Percentiles rank a stretch among this genome's conserved stretches.
These are phyloP conservation scores for Antechinus stuartii DNA, from an alignment of 2,113 vertebrate genomes.

Conservation along the genomic window DNA sequence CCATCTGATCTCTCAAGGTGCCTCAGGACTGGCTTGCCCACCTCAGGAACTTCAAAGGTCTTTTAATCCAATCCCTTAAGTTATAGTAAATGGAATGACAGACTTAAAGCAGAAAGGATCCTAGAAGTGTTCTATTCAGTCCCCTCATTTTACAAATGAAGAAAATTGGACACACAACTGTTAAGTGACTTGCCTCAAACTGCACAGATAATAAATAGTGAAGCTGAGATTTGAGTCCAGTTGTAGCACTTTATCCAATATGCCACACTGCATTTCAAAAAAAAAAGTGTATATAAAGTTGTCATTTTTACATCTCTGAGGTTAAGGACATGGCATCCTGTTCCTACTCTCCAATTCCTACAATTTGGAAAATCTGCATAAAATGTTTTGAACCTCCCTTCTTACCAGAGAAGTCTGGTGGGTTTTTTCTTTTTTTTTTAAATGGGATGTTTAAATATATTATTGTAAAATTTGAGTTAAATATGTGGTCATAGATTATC, in stretches of 20 bases:
- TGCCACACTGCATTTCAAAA: neutral
- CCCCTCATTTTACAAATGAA: neutral
- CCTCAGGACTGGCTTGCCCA: neutral
- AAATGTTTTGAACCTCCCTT: too few species aligned
- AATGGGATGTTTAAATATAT: too few species aligned
- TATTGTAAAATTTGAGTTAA: too few species aligned
- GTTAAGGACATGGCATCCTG: too few species aligned
- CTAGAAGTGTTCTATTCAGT: neutral
- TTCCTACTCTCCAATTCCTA: too few species aligned
- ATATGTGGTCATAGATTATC: too few species aligned
- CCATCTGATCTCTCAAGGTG: neutral
- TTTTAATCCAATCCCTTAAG: neutral
- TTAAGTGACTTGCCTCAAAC: neutral
- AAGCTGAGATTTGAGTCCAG: neutral
- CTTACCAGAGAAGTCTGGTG: too few species aligned
- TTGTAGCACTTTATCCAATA: neutral
- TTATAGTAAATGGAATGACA: neutral
- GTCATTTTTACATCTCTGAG: too few species aligned
- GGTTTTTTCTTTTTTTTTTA: too few species aligned
- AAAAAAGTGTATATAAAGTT: too few species aligned
- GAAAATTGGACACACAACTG: neutral
- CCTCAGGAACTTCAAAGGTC: neutral
- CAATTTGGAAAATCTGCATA: too few species aligned
- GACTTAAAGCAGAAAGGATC: neutral
- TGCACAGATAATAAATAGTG: neutral